Base-by-base conservation (phyloP, 2,797 vertebrate species). In the Neostethus bicornis region DNA sequence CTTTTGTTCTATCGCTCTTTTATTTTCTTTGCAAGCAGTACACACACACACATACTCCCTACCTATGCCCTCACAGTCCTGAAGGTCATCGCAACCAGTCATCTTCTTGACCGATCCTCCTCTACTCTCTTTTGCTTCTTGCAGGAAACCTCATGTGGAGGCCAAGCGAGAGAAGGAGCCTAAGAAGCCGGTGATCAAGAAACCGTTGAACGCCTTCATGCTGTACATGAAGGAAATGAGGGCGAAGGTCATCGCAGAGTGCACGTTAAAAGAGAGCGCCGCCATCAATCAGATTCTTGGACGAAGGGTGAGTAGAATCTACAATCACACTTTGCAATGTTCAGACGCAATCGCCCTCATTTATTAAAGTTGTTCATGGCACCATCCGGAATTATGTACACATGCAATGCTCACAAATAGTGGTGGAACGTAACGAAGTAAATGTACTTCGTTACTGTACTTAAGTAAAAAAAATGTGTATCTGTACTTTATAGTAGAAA, bases 171-270 rank as follows among this genome's bases (percentile, higher is more conserved):
- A 99, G 86, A 97, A 96, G 80, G 97, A 99, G 87, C 93, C 93
- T 47, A 99, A 99, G 91, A 99, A 99, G 81, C 95, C 97, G 6
- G 95, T 97, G 53, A 99, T 99, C 85, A 99, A 99, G 93, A 99
- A 99, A 75, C 97, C 97, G 11, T 90, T 99, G 78, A 99, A 99
- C 0, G 97, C 97, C 71, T 99, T 99, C 86, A 99, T 99, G 97
- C 92, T 99, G 47, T 99, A 98, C 91, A 99, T 99, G 97, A 99
- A 98, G 92, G 96, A 99, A 89, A 99, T 98, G 97, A 91, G 97
- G 79, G 96, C 96, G 0, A 99, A 98, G 83, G 96, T 99, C 74
- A 98, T 99, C 8, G 97, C 97, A 0, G 97, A 99, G 69, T 99
- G 97, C 87, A 99, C 96, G 32, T 92, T 99, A 90, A 99, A 99